These are phyloP conservation scores for Pomacea canaliculata DNA, from an alignment of 2,888 invertebrate species.

Conservation along the genomic window DNA sequence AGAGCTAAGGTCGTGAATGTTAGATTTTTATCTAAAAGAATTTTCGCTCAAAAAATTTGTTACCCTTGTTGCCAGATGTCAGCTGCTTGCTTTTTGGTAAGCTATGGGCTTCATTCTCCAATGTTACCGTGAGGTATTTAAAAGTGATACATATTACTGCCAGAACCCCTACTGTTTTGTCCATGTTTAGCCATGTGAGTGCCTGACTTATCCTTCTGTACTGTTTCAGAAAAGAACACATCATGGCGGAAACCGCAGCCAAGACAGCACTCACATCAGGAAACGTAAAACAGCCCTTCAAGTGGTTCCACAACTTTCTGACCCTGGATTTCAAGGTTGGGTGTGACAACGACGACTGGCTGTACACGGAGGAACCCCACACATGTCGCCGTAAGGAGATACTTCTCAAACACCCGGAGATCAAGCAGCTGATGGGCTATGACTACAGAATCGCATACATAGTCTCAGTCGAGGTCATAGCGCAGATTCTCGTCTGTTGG, in stretches of 20 bases:
- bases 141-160: not conserved
- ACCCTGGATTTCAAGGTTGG: slow-evolving; percentile 30
- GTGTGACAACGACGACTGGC: slow-evolving; percentile 78
- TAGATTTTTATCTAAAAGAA: too few species aligned
- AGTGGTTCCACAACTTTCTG: slow-evolving; percentile 34
- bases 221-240: not conserved
- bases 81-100: too few species aligned
- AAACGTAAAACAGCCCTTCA: slow-evolving; percentile 17
- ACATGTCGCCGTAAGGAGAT: slow-evolving; percentile 92
- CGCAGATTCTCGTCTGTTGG: slow-evolving; percentile 57
- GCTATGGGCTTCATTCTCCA: too few species aligned
- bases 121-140: too few species aligned
- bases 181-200: not conserved
- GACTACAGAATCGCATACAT: slow-evolving; percentile 62
- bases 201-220: too few species aligned
- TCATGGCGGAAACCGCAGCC: slow-evolving; percentile 1
- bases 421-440: slow-evolving; percentile 68
- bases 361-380: slow-evolving; percentile 96
- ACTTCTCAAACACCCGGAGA: slow-evolving; percentile 73
- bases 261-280: not conserved
- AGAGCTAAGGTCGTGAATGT: too few species aligned
- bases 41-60: too few species aligned
- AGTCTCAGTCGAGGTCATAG: slow-evolving; percentile 52
- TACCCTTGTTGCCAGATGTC: too few species aligned
- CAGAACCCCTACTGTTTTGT: not conserved